Conservation (phyloP, 2,888 invertebrate genomes). For the Apamea monoglypha region DNA sequence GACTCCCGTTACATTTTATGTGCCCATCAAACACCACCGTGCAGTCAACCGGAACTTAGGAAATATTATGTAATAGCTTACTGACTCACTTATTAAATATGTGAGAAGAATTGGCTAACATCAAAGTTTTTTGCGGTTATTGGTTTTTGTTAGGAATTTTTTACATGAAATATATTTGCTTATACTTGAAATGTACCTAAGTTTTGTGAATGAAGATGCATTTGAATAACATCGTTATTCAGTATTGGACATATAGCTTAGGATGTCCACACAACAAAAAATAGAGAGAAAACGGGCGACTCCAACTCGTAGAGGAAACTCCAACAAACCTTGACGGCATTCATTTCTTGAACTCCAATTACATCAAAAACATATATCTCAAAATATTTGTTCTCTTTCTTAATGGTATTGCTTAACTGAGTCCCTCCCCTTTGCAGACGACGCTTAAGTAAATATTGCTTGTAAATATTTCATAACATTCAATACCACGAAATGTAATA, state of each 20-base stretch:
- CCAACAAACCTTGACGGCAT: neutral
- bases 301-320: neutral
- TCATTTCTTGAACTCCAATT: neutral
- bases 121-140: slow-evolving; percentile 7
- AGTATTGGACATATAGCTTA: neutral
- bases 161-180: neutral
- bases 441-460: slow-evolving; percentile 38
- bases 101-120: slow-evolving; percentile 16
- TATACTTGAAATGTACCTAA: neutral
- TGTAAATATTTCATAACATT: slow-evolving; percentile 55
- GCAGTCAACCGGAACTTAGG: slow-evolving; percentile 74
- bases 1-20: slow-evolving; percentile 79
- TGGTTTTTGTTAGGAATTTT: neutral
- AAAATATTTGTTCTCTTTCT: neutral
- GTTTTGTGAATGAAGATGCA: neutral
- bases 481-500: slow-evolving; percentile 64
- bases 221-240: neutral
- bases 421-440: neutral
- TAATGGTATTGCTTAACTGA: neutral
- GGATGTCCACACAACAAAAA: neutral
- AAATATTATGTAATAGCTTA: slow-evolving; percentile 56
- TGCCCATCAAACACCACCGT: slow-evolving; percentile 80
- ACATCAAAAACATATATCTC: neutral
- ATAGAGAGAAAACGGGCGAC: neutral
- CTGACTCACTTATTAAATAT: slow-evolving; percentile 38